These are phyloP conservation scores for Mustela nigripes DNA, from an alignment of 2,113 vertebrate species.

Conservation along the genomic window DNA sequence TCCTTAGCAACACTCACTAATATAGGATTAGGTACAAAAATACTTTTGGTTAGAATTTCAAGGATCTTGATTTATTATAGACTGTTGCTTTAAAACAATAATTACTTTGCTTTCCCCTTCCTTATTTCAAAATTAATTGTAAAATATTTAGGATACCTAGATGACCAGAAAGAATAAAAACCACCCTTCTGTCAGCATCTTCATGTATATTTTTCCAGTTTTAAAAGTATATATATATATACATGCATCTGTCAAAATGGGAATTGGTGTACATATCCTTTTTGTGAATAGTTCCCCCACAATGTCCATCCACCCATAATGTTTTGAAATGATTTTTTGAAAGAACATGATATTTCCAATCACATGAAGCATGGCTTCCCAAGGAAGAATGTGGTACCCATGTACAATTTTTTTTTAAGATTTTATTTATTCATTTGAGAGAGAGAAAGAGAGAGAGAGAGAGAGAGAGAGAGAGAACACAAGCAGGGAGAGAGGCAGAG, in stretches of 20 bases:
- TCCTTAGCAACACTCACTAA: slow-evolving; percentile 75
- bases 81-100: slow-evolving; percentile 13
- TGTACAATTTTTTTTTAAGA: no score
- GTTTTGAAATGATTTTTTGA: slow-evolving; percentile 31
- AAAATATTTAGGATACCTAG: neutral
- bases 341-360: neutral
- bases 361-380: neutral
- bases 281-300: neutral
- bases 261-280: neutral
- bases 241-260: neutral
- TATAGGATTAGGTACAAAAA: slow-evolving; percentile 63
- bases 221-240: neutral
- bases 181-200: neutral
- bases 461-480: no score
- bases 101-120: neutral
- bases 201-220: neutral
- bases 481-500: no score
- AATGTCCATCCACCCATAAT: neutral
- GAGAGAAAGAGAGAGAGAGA: no score
- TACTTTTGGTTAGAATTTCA: slow-evolving; percentile 65
- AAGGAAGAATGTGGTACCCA: neutral
- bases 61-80: slow-evolving; percentile 63
- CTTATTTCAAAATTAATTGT: neutral
- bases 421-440: no score
- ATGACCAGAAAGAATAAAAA: neutral